Evolutionary conservation across 2,797 vertebrate species (phyloP).

Genomic region (Lepilemur septentrionalis): DNA sequence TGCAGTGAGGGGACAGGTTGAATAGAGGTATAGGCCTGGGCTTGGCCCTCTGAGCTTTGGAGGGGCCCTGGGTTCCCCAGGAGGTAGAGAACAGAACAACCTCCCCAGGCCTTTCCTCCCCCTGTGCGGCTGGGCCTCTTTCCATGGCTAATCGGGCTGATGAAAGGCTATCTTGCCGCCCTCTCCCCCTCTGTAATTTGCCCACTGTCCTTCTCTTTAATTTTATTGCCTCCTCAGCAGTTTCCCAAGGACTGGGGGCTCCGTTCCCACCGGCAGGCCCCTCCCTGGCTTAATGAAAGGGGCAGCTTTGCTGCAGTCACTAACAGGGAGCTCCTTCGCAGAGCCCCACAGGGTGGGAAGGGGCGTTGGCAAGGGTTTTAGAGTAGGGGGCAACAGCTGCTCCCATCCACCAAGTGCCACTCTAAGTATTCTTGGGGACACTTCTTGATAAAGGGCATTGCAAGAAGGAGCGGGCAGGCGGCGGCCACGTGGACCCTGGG

Average conservation of each 20-base stretch:
- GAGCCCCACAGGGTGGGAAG: background rate
- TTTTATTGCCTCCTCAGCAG: constrained; percentile 27
- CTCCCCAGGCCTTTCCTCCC: too few relatives aligned
- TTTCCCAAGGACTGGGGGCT: background rate
- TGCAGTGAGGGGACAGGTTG: background rate
- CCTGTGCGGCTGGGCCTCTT: background rate
- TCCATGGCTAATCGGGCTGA: background rate
- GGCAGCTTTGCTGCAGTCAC: background rate
- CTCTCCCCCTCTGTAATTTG: background rate
- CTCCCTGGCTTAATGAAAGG: background rate
- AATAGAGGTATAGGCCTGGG: background rate
- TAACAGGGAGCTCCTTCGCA: background rate
- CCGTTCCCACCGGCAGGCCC: background rate
- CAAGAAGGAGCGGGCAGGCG: background rate
- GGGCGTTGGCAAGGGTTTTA: background rate
- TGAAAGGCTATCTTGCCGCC: background rate
- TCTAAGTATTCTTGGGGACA: background rate
- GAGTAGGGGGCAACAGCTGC: background rate
- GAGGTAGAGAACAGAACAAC: background rate
- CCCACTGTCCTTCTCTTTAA: background rate
- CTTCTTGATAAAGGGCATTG: background rate
- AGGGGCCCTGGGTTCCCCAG: background rate
- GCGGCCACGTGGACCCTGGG: background rate
- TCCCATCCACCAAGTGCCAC: background rate
- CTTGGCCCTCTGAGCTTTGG: background rate